These are phyloP conservation scores for Harmothoe impar DNA, from an alignment of 2,888 invertebrate species.

Conservation along the genomic window DNA sequence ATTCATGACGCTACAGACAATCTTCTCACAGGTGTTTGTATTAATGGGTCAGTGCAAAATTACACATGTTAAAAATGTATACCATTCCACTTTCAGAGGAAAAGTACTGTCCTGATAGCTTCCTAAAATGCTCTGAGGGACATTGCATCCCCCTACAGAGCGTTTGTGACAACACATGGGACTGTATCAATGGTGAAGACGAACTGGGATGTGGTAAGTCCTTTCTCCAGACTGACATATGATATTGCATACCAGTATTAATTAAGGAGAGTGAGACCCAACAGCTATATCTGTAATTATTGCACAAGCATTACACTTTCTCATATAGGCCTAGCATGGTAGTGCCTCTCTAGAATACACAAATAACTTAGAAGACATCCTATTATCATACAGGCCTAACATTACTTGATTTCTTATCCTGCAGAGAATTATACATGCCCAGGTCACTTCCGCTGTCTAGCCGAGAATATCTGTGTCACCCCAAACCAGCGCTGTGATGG, in stretches of 20 bases:
- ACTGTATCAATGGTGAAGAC: slow-evolving; percentile 63
- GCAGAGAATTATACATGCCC: slow-evolving; percentile 42
- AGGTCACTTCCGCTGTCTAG: slow-evolving; percentile 12
- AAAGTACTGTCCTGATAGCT: slow-evolving; percentile 16
- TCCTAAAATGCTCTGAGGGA: slow-evolving; percentile 46
- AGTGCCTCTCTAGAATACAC: no score
- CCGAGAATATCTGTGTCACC: slow-evolving; percentile 30
- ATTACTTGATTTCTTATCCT: background rate
- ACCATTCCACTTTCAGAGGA: background rate
- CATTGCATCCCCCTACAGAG: slow-evolving; percentile 57
- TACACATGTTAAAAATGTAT: no score
- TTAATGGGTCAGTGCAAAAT: no score
- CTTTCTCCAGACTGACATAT: background rate
- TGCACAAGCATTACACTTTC: no score
- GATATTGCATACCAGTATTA: background rate
- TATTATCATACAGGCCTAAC: no score
- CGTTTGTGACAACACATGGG: slow-evolving; percentile 55
- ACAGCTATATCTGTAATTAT: no score
- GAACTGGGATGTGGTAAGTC: slow-evolving; percentile 62
- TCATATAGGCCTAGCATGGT: no score
- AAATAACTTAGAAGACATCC: no score
- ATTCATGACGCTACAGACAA: no score
- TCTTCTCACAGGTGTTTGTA: no score
- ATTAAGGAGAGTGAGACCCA: no score
- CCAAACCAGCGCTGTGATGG: slow-evolving; percentile 58